Percentiles rank a stretch among this genome's conserved stretches.
These are phyloP conservation scores for Lasiurus cinereus DNA, from an alignment of 2,113 vertebrate genomes.

Conservation along the genomic window DNA sequence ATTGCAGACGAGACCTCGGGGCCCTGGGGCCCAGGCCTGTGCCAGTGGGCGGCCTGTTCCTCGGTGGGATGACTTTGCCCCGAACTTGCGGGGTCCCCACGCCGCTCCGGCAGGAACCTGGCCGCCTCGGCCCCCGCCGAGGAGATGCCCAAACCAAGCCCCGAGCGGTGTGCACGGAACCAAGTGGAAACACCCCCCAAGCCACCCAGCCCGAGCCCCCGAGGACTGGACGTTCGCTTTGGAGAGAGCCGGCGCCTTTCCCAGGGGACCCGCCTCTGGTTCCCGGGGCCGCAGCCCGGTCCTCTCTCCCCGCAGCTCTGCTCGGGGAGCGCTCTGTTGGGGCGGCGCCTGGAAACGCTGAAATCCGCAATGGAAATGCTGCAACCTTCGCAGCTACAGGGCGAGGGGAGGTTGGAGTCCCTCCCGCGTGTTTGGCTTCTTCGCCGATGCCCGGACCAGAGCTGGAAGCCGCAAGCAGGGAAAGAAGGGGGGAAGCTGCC, in stretches of 20 bases:
- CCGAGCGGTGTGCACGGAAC: accelerated
- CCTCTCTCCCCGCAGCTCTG: background rate
- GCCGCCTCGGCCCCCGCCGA: accelerated
- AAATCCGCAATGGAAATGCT: background rate
- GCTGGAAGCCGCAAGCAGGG: accelerated
- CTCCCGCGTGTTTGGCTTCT: accelerated
- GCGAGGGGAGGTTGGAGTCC: background rate
- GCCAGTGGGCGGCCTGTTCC: accelerated
- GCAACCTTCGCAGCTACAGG: background rate
- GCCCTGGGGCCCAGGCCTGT: background rate
- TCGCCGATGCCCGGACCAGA: background rate
- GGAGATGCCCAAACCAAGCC: background rate
- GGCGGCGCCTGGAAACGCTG: background rate
- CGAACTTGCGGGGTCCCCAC: accelerated
- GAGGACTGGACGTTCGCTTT: background rate
- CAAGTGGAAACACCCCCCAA: accelerated
- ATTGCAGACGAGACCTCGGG: background rate
- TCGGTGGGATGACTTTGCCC: accelerated
- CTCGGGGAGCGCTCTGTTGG: background rate
- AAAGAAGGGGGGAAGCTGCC: background rate
- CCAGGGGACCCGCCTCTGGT: background rate
- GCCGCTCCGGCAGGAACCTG: background rate
- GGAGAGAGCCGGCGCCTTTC: background rate
- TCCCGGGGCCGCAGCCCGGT: background rate
- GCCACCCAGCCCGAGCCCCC: background rate